These are phyloP conservation scores for Struthidea cinerea DNA, from an alignment of 2,113 vertebrate genomes.

Conservation along the genomic window DNA sequence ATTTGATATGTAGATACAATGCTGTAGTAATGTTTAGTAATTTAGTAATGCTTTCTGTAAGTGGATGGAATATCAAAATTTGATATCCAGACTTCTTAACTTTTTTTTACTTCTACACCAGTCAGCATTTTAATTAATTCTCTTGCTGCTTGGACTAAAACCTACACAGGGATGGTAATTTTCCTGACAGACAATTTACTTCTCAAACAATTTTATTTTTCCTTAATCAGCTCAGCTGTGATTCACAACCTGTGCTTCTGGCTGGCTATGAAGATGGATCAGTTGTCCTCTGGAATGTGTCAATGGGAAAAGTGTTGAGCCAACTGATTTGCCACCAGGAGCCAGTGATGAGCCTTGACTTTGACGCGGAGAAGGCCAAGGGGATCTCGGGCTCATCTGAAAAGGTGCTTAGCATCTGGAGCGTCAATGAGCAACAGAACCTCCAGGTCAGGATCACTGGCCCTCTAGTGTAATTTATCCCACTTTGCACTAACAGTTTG, in stretches of 20 bases:
- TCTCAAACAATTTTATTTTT: not conserved
- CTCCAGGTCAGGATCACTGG: conserved; percentile 85
- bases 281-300: conserved; percentile 87
- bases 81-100: not conserved
- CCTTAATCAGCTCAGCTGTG: conserved; percentile 68
- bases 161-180: not conserved
- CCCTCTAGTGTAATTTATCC: conserved; percentile 67
- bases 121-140: not conserved
- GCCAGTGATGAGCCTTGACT: conserved; percentile 92
- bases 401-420: conserved; percentile 86
- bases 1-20: not conserved
- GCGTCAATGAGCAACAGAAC: conserved; percentile 80
- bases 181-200: not conserved
- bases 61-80: not conserved
- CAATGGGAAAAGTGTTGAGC: conserved; percentile 76
- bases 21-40: no score
- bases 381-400: conserved; percentile 90
- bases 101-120: not conserved
- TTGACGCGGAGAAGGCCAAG: conserved; percentile 79
- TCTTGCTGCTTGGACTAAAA: not conserved
- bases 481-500: conserved; percentile 75
- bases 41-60: not conserved
- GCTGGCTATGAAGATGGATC: conserved; percentile 93
- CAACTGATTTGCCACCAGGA: conserved; percentile 80
- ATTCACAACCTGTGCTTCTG: conserved; percentile 78